Percentiles rank a stretch among this genome's conserved stretches.
Evolutionary conservation across 2,113 vertebrate species (phyloP).

Genomic region (Semicossyphus pulcher): DNA sequence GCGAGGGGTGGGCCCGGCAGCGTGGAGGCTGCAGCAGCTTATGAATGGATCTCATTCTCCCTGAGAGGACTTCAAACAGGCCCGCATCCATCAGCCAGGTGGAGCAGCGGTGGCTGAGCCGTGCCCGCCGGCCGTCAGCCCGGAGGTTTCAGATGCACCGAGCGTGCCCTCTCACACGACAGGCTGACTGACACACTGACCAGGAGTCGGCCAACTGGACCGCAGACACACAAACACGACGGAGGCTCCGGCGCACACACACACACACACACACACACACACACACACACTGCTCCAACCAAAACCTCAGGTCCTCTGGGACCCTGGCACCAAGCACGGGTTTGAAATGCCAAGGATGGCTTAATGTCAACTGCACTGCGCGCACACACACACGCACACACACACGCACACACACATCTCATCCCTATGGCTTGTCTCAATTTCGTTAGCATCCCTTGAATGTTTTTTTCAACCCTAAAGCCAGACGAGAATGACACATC

Average conservation of each 20-base stretch:
- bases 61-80: slow-evolving; percentile 75
- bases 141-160: slow-evolving; percentile 64
- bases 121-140: slow-evolving; percentile 57
- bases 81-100: slow-evolving; percentile 75
- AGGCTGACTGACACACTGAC: slow-evolving; percentile 65
- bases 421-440: no score
- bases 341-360: slow-evolving; percentile 22
- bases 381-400: no score
- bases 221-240: slow-evolving; percentile 15
- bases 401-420: no score
- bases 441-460: no score
- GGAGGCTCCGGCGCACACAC: slow-evolving; percentile 13
- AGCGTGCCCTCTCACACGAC: slow-evolving; percentile 65
- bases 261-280: slow-evolving; percentile 16
- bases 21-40: slow-evolving; percentile 41
- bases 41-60: slow-evolving; percentile 81
- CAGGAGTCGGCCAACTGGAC: slow-evolving; percentile 41
- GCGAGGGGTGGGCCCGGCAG: slow-evolving; percentile 51
- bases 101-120: slow-evolving; percentile 66
- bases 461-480: no score
- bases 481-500: no score
- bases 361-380: slow-evolving; percentile 33
- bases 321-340: slow-evolving; percentile 18
- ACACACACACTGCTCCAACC: slow-evolving; percentile 19
- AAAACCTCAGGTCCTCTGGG: slow-evolving; percentile 5